Percentiles rank a stretch among this genome's conserved stretches.
phyloP scores from a whole-genome alignment of 2,797 vertebrate genomes.

The Cheirogaleus major region DNA sequence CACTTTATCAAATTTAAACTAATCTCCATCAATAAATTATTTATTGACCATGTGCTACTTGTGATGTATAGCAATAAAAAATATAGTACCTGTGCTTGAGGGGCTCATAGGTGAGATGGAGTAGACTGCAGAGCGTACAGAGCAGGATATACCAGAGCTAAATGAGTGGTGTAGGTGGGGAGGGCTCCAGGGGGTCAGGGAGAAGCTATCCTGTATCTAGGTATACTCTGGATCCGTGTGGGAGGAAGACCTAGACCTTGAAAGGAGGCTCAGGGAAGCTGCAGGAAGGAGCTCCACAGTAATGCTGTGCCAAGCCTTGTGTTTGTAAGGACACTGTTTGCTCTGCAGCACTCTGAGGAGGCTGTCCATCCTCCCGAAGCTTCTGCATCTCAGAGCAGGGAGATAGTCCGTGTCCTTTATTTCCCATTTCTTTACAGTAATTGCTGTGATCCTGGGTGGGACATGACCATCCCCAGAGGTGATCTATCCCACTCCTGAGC shows the following conservation, averaged over 20 bases:
- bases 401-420: neutral
- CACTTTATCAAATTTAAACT: conserved; percentile 14
- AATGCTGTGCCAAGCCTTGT: neutral
- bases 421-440: neutral
- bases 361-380: neutral
- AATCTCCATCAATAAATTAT: conserved; percentile 21
- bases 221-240: neutral
- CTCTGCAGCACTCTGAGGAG: neutral
- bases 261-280: neutral
- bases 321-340: neutral
- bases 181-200: neutral
- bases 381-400: neutral
- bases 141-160: neutral
- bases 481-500: neutral
- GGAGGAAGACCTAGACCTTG: neutral
- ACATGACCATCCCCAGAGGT: neutral
- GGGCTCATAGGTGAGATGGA: neutral
- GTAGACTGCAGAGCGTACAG: neutral
- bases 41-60: conserved; percentile 14
- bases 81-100: neutral
- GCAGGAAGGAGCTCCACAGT: neutral
- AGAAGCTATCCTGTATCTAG: neutral
- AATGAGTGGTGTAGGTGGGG: neutral
- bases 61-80: neutral
- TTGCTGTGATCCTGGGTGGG: neutral